Evolutionary conservation across 1,140 invertebrate species (phyloP), one percentile per base, ranked within the genome.

Genomic region (Drosophila ercepeae): DNA sequence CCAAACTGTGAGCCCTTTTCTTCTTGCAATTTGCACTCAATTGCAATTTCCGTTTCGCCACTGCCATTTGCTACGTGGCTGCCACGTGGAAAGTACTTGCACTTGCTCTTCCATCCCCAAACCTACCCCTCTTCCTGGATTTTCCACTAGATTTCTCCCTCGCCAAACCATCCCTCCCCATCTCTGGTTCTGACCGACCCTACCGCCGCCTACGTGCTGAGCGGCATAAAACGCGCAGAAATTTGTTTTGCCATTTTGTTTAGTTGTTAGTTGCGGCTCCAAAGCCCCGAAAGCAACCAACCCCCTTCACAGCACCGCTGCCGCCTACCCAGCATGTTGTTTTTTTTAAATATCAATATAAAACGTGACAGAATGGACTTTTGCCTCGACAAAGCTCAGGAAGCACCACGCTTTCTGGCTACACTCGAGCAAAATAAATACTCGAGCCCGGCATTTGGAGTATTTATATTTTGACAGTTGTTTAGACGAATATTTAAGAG

Each of bases 331-430:
- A 7, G 6, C 19, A 63, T 71, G 39, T 57, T 75, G 39, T 54
- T 72, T 82, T 79, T 79, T 88, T 88, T 78, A 74, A 88, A 88
- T 88, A 88, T 88, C 82, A 88, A 88, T 88, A 82, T 88, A 88
- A 88, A 88, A 88, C 82, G 82, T 88, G 82, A 88, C 77, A 86
- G 69, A 69, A 73, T 54, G 60, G 53, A 68, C 64, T 68, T 68
- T 67, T 68, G 45, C 46, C 61, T 67, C 46, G 19, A 53, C 63
- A 45, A 67, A 53, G 60, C 60, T 65, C 46, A 25, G 63, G 21
- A 44, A 44, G 36, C 60, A 34, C 19, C 9, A 16, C 48, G 9
- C 44, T 18, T 29, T 11, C 8, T 13, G 41, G 3, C 9, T 39
- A 16, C 60, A 64, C 60, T 2, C 0, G 11, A 2, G 3, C 14